Evolutionary conservation across 2,113 vertebrate genomes (phyloP), one percentile per base, ranked within the genome.

Genomic region (Fulica atra): DNA sequence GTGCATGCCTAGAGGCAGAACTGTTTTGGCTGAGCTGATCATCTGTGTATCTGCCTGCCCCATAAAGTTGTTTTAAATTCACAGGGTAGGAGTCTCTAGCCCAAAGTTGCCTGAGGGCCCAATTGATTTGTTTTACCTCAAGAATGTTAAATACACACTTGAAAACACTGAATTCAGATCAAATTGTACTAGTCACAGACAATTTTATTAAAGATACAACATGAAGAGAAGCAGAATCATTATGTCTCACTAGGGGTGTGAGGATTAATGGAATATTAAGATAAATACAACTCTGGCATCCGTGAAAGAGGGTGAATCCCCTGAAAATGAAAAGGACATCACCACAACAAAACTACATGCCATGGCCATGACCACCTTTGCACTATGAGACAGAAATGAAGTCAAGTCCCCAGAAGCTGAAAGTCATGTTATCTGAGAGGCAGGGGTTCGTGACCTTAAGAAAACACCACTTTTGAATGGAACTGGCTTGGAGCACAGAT

Each of bases 321-420:
- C 19, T 33, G 28, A 59, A 86, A 92, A 89, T 19, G 31, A 2
- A 13, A 40, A 68, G 13, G 26, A n/a, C 46, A 46, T 4, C n/a
- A 70, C 8, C 21, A 71, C 4, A 86, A 59, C 5, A 92, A 88
- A 90, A 76, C 56, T 33, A 17, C 9, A 17, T 14, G 17, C 8
- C 26, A 35, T 12, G n/a, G 16, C 10, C 31, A 68, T 29, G 31
- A 36, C 13, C 5, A 51, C 3, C 40, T 53, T 77, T 0, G 0
- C 28, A 72, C 7, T 36, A 5, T 25, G 70, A 92, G 54, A 69
- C 18, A 88, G 29, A 83, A 92, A 88, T 42, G 0, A 89, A 63
- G 19, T 77, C 13, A 64, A 61, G n/a, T 48, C 4, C 20, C 15
- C 36, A 69, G 36, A 57, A 77, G 4, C 2, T 3, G 6, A 69